phyloP scores from a whole-genome alignment of 2,888 invertebrate genomes.

The Drosophila antonietae region DNA sequence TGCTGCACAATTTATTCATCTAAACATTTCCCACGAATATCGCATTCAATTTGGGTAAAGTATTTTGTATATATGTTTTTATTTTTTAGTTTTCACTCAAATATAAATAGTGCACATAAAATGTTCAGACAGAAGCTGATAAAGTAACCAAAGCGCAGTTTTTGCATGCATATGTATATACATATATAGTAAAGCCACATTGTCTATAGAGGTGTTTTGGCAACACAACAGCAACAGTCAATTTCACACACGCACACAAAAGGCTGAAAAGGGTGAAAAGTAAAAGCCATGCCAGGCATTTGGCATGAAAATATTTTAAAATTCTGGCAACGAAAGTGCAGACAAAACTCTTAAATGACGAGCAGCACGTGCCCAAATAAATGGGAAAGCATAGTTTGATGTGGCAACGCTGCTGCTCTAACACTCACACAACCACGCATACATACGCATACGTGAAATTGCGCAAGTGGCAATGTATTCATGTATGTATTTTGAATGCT shows the following conservation, averaged over 20 bases:
- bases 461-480: conserved; percentile 46
- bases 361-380: conserved; percentile 78
- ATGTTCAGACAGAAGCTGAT: conserved; percentile 1
- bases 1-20: conserved; percentile 3
- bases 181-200: neutral
- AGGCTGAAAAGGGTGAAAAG: conserved; percentile 67
- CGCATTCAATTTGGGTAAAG: neutral
- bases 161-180: neutral
- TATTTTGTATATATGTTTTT: neutral
- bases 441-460: conserved; percentile 25
- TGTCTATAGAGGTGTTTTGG: conserved; percentile 22
- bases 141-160: conserved; percentile 12
- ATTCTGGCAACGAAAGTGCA: conserved; percentile 78
- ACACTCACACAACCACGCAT: neutral
- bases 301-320: conserved; percentile 72
- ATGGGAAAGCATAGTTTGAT: conserved; percentile 56
- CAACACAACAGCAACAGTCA: conserved; percentile 39
- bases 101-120: neutral
- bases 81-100: neutral
- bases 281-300: conserved; percentile 63
- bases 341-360: conserved; percentile 81
- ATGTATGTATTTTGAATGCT: conserved; percentile 48
- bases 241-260: conserved; percentile 34
- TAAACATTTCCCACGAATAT: neutral
- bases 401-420: neutral